Evolutionary conservation across 2,113 vertebrate genomes (phyloP), one percentile per base, ranked within the genome.

Genomic region (Colossoma macropomum): DNA sequence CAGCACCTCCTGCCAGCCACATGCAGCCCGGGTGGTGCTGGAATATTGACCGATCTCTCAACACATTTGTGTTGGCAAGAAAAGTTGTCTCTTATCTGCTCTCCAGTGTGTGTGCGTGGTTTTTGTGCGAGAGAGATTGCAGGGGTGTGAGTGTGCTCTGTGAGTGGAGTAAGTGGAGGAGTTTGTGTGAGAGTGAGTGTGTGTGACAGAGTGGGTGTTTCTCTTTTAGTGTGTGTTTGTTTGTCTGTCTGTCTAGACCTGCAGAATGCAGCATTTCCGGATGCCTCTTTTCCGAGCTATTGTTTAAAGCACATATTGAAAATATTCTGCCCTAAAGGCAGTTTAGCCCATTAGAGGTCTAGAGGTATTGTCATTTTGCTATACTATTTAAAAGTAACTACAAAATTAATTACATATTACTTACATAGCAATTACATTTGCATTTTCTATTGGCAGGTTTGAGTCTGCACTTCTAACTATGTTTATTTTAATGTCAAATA

Each of bases 241-340:
- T 19, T 80, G 45, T 82, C 50, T 80, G 45, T 82, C 30, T 60
- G 59, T 83, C 38, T 71, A 59, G 72, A 83, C 84, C 28, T 79
- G 83, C 62, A 68, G 83, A 41, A 76, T 54, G 15, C 45, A 38
- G 25, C 69, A 59, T 59, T 59, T 59, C 54, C 5, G 25, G n/a
- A 12, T 9, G 56, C 23, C 16, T 2, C 17, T 5, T 15, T 52
- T 52, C 4, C 59, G 27, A 27, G 0, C 23, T 60, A n/a, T 60
- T 60, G 59, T 62, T 12, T 12, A 9, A 62, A 62, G 11, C 56
- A 59, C 21, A 59, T 23, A 23, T 59, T 23, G 19, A 59, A 59
- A 23, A 8, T 23, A 59, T 56, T 56, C 19, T 56, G 54, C 54
- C 54, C 54, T 21, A 56, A 56, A 21, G 54, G 34, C 7, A 7